Evolutionary conservation across 2,888 invertebrate species (phyloP).

Genomic region (Byasa hedistus): DNA sequence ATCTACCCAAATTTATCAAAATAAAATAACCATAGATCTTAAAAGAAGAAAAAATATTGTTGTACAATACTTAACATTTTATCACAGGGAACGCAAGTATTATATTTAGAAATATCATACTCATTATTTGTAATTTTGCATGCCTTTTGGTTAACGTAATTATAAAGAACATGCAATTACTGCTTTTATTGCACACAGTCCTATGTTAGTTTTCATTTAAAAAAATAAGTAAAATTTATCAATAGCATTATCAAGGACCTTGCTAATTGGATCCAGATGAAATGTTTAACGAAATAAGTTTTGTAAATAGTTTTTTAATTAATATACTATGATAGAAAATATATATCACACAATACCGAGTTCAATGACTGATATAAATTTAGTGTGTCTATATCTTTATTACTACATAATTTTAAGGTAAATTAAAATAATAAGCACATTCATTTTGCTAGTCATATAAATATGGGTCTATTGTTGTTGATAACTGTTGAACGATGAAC

Average conservation of each 20-base stretch:
- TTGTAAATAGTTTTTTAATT: too few relatives aligned
- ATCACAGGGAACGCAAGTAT: background rate
- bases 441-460: constrained; percentile 1
- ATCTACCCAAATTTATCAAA: background rate
- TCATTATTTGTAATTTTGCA: background rate
- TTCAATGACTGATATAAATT: constrained; percentile 7
- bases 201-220: background rate
- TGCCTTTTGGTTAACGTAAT: background rate
- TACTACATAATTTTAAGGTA: background rate
- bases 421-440: constrained; percentile 2
- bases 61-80: background rate
- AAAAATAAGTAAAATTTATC: too few relatives aligned
- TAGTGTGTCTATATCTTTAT: background rate
- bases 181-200: background rate
- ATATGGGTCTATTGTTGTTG: constrained; percentile 10
- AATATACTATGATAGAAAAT: too few relatives aligned
- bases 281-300: too few relatives aligned
- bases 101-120: background rate
- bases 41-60: background rate
- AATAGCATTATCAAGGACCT: too few relatives aligned
- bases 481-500: constrained; percentile 8
- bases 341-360: background rate
- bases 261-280: too few relatives aligned
- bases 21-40: too few relatives aligned
- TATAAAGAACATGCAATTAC: background rate